phyloP scores from a whole-genome alignment of 2,797 vertebrate genomes.

The Sebastes vulpes region DNA sequence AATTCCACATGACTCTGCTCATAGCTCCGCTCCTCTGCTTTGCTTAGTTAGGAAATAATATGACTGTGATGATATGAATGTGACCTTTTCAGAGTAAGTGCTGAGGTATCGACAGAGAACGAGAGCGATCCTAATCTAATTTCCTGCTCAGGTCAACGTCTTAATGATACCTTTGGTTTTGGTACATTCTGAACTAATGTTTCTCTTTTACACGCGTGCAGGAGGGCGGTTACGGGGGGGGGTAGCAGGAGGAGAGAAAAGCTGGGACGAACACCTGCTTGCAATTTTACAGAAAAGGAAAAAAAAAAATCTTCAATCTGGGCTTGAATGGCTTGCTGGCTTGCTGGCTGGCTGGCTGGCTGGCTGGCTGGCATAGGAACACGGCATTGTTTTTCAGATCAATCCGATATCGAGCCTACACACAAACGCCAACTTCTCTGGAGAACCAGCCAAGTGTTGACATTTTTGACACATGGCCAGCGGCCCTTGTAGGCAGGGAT shows the following conservation, averaged over 20 bases:
- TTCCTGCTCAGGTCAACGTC: constrained; percentile 66
- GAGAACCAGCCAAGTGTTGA: constrained; percentile 58
- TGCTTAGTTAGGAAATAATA: constrained; percentile 52
- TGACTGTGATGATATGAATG: constrained; percentile 43
- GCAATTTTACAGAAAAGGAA: constrained; percentile 82
- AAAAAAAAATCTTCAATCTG: constrained; percentile 65
- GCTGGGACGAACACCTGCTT: constrained; percentile 84
- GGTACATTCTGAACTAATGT: constrained; percentile 62
- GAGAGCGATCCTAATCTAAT: constrained; percentile 66
- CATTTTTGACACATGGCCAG: constrained; percentile 64
- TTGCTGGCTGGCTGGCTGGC: constrained; percentile 35
- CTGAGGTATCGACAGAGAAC: constrained; percentile 40
- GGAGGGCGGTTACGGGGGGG: constrained; percentile 43
- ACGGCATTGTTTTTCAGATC: constrained; percentile 81
- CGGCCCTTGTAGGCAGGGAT: constrained; percentile 35
- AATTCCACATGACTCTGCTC: constrained; percentile 52
- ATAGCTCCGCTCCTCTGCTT: constrained; percentile 29
- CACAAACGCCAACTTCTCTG: constrained; percentile 70
- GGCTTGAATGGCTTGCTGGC: constrained; percentile 58
- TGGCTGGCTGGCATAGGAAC: constrained; percentile 73
- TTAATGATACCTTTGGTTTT: constrained; percentile 62
- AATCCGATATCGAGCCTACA: constrained; percentile 77
- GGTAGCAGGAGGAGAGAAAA: constrained; percentile 61
- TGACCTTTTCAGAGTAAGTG: constrained; percentile 19
- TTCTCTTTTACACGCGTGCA: constrained; percentile 60